Percentiles rank a stretch among this genome's conserved stretches.
Evolutionary conservation across 2,888 invertebrate genomes (phyloP).

Genomic region (Caenorhabditis wallacei): DNA sequence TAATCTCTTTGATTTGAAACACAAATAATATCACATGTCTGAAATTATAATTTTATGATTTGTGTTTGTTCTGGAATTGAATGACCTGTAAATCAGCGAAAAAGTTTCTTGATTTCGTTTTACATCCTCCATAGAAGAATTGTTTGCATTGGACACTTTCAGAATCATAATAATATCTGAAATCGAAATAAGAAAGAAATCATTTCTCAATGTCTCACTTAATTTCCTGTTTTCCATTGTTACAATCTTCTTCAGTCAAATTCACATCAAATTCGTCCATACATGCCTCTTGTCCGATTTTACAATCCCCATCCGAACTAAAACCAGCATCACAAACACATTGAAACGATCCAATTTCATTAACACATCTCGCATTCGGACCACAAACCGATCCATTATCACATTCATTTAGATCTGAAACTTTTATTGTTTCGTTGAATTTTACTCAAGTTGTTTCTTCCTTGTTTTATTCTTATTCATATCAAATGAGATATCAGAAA

Average conservation of each 20-base stretch:
- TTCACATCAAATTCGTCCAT: conserved; percentile 68
- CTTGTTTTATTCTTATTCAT: conserved; percentile 42
- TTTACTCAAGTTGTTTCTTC: conserved; percentile 19
- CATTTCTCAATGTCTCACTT: conserved; percentile 33
- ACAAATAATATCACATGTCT: conserved; percentile 63
- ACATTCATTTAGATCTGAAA: conserved; percentile 92
- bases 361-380: conserved; percentile 89
- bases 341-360: conserved; percentile 88
- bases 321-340: conserved; percentile 72
- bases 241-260: conserved; percentile 71
- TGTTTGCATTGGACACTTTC: conserved; percentile 62
- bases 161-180: conserved; percentile 70
- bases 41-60: not conserved
- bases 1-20: conserved; percentile 55
- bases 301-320: conserved; percentile 62
- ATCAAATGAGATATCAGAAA: conserved; percentile 55
- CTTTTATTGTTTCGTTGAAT: conserved; percentile 1
- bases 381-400: conserved; percentile 89
- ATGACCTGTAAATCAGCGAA: conserved; percentile 68
- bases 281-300: conserved; percentile 68
- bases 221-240: conserved; percentile 65
- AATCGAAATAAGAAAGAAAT: conserved; percentile 12
- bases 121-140: conserved; percentile 75
- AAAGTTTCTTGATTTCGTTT: conserved; percentile 66
- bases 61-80: not conserved